Percentiles rank a stretch among this genome's conserved stretches.
Evolutionary conservation across 1,140 invertebrate genomes (phyloP).

Genomic region (Heterodera schachtii): DNA sequence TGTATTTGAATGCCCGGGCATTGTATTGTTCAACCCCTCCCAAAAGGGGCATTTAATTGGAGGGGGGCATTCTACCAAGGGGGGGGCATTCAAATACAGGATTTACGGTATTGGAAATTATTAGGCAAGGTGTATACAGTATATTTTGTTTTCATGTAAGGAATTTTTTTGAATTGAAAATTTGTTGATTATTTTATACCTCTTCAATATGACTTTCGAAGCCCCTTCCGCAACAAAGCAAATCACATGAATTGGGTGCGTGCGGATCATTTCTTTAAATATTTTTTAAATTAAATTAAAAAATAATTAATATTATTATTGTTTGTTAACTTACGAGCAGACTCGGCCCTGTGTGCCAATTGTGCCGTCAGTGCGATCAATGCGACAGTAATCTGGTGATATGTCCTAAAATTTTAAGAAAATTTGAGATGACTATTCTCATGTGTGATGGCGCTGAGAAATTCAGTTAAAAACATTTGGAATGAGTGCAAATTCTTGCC

Average conservation of each 20-base stretch:
- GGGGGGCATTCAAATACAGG: too few relatives aligned
- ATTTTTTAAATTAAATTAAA: constrained; percentile 25
- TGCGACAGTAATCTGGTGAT: constrained; percentile 87
- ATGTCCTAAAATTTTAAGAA: constrained; percentile 70
- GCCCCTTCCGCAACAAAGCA: constrained; percentile 71
- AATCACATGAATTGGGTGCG: constrained; percentile 68
- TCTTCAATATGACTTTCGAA: constrained; percentile 67
- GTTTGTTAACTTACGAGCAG: constrained; percentile 66
- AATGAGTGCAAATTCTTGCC: too few relatives aligned
- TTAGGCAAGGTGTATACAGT: too few relatives aligned
- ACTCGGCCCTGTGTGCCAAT: constrained; percentile 74
- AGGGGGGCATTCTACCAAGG: too few relatives aligned
- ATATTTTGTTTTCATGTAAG: too few relatives aligned
- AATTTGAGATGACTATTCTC: not conserved
- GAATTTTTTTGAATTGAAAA: too few relatives aligned
- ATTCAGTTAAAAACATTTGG: not conserved
- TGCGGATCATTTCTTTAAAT: constrained; percentile 61
- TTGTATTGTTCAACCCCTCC: too few relatives aligned
- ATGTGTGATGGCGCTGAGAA: not conserved
- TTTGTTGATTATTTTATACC: constrained; percentile 5
- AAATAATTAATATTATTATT: too few relatives aligned
- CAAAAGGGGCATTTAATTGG: not conserved
- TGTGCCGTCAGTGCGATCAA: constrained; percentile 44
- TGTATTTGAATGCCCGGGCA: too few relatives aligned
- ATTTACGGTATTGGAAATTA: too few relatives aligned